A percentile compares a stretch with the other conserved stretches of the same genome.
Evolutionary conservation across 2,797 vertebrate species (phyloP).

Genomic region (Peromyscus melanophrys): DNA sequence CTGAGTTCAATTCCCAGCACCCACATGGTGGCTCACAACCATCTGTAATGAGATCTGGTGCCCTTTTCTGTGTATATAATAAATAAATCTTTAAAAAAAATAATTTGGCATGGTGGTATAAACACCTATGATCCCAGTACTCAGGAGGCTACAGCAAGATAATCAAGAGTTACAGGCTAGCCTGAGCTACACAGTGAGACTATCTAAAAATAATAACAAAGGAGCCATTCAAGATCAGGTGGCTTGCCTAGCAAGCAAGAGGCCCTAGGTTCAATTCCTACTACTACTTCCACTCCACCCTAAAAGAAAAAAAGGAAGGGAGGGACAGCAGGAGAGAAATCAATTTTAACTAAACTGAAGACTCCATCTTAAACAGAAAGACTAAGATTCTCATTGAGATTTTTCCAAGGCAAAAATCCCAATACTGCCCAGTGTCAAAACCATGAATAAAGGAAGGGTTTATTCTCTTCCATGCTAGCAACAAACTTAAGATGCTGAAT

Average conservation of each 20-base stretch:
- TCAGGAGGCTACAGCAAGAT: neutral
- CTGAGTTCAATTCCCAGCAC: too few species aligned
- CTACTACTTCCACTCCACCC: neutral
- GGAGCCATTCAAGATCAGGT: neutral
- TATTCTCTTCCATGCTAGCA: constrained; percentile 72
- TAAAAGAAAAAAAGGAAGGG: neutral
- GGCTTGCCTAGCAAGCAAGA: neutral
- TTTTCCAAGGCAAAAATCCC: constrained; percentile 73
- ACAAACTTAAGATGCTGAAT: constrained; percentile 74
- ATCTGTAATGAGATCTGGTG: too few species aligned
- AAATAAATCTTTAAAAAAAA: neutral
- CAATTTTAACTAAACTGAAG: neutral
- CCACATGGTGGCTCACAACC: too few species aligned
- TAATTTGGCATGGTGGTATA: too few species aligned
- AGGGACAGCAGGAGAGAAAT: neutral
- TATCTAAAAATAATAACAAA: neutral
- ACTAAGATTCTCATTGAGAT: constrained; percentile 72
- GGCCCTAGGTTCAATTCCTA: too few species aligned
- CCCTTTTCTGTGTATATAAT: too few species aligned
- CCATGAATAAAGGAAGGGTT: constrained; percentile 66
- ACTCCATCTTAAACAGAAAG: constrained; percentile 65
- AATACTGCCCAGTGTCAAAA: constrained; percentile 72
- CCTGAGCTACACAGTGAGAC: neutral
- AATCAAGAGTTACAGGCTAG: neutral
- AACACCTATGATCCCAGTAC: neutral